A percentile compares a stretch with the other conserved stretches of the same genome.
Evolutionary conservation across 2,888 invertebrate genomes (phyloP).

Genomic region (Alviniconcha strummeri): DNA sequence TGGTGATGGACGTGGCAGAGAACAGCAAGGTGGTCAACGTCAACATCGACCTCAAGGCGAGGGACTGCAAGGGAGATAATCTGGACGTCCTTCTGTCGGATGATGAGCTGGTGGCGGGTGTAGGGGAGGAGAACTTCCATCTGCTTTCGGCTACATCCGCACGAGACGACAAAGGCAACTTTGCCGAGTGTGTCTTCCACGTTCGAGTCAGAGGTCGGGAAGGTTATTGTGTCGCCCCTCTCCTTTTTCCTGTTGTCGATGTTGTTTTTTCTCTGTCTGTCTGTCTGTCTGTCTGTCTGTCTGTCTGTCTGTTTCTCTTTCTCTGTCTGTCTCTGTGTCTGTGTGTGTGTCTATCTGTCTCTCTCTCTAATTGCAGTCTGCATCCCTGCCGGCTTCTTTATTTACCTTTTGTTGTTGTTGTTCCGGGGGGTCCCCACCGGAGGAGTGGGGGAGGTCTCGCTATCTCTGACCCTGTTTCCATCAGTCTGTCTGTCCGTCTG

Average conservation of each 20-base stretch:
- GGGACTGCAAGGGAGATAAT: conserved; percentile 18
- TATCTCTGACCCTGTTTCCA: too few species aligned
- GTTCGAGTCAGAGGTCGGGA: conserved; percentile 29
- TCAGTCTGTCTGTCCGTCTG: too few species aligned
- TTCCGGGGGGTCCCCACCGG: too few species aligned
- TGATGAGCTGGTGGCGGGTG: conserved; percentile 9
- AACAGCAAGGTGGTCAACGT: not conserved
- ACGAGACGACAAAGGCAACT: conserved; percentile 20
- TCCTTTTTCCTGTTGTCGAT: too few species aligned
- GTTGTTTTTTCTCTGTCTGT: not conserved
- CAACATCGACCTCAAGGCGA: conserved; percentile 6
- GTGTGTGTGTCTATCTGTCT: not conserved
- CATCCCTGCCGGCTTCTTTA: too few species aligned
- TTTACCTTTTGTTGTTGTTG: too few species aligned
- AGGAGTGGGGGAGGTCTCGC: too few species aligned
- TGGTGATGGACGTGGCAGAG: conserved; percentile 18
- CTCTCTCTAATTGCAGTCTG: not conserved
- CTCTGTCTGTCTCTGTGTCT: not conserved
- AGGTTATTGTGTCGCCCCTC: not conserved
- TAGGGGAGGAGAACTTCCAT: conserved; percentile 30
- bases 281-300: not conserved
- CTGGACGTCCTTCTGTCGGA: conserved; percentile 19
- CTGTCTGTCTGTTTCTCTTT: not conserved
- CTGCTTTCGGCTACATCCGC: conserved; percentile 18
- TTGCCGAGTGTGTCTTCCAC: conserved; percentile 32